Percentiles rank a stretch among this genome's conserved stretches.
Evolutionary conservation across 2,113 vertebrate species (phyloP).

Genomic region (Columbina picui): DNA sequence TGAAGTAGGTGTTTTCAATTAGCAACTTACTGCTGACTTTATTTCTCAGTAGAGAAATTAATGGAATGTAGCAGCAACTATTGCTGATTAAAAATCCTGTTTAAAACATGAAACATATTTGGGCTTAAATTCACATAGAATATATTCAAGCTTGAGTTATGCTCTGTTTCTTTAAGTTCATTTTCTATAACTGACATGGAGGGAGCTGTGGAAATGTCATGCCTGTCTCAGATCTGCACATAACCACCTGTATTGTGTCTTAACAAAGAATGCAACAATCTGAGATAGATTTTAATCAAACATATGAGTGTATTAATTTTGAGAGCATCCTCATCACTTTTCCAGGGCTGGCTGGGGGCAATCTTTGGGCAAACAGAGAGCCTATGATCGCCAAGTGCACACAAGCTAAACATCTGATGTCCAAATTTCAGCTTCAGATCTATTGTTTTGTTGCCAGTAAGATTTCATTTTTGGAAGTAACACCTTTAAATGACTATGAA

Average conservation of each 20-base stretch:
- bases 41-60: background rate
- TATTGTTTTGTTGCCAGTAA: background rate
- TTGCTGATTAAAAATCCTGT: background rate
- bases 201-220: background rate
- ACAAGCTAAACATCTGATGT: background rate
- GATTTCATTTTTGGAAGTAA: background rate
- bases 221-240: background rate
- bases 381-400: background rate
- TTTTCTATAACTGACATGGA: background rate
- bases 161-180: background rate
- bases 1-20: background rate
- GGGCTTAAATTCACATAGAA: background rate
- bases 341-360: too few species aligned
- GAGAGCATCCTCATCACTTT: background rate
- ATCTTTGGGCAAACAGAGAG: background rate
- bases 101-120: background rate
- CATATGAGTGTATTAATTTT: background rate
- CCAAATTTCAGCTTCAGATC: background rate
- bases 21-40: background rate
- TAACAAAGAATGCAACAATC: background rate
- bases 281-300: background rate
- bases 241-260: fast-evolving
- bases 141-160: background rate
- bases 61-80: background rate
- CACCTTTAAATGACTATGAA: background rate